Evolutionary conservation across 2,113 vertebrate genomes (phyloP), one percentile per base, ranked within the genome.

Genomic region (Gallinago media): DNA sequence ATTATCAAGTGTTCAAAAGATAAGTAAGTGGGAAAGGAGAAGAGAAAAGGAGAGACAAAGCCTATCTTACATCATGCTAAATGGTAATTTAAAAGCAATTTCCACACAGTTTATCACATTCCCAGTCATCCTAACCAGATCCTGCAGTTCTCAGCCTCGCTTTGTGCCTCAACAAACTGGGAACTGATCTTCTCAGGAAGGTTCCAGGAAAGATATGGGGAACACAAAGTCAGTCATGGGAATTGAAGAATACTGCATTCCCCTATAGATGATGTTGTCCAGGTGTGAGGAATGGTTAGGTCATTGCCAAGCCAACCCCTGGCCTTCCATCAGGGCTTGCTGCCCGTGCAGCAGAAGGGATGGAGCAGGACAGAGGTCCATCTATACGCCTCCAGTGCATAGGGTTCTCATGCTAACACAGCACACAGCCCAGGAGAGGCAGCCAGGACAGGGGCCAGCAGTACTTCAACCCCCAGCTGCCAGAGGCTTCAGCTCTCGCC

Each of bases 1-100:
- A 92, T 94, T 95, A 91, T 27, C 31, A 77, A 82, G 6, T 54
- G n/a, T 79, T 54, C 26, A 67, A 55, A 95, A 94, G 86, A 58
- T 26, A 80, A 66, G 21, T 32, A 50, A 84, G 40, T 21, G 58
- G 54, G 44, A 71, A 84, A 68, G 38, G 21, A 75, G 47, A 31
- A 63, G 50, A 78, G 47, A 79, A 89, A 77, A 63, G 15, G 36
- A 9, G 13, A 68, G 49, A 40, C n/a, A 90, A 92, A 85, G 2
- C 34, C 54, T 52, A 25, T 49, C 36, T 70, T 92, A 20, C 34
- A 52, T 72, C 21, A 70, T 14, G 61, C 5, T 46, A 73, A 89
- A 88, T 47, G 26, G 5, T 65, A 79, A 87, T 92, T 95, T 87
- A 87, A 87, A 95, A 71, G 13, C 17, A 61, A 70, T 95, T 95